Percentiles rank a stretch among this genome's conserved stretches.
Conservation (phyloP, 2,113 vertebrate species). For the Regulus satrapa region DNA sequence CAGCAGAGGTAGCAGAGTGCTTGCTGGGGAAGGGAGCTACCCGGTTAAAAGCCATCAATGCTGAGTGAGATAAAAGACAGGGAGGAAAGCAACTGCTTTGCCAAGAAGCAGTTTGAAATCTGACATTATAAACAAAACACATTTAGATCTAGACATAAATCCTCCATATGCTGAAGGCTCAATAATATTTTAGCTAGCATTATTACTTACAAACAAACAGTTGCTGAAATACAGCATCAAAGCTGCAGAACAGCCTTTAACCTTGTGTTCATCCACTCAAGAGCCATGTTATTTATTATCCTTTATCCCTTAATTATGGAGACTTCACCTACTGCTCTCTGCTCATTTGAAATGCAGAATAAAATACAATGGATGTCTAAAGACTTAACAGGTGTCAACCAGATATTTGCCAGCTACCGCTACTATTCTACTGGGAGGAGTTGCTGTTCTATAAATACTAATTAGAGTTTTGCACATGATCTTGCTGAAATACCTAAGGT, state of each 20-base stretch:
- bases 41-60: constrained; percentile 24
- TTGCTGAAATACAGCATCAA: not conserved
- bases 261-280: constrained; percentile 33
- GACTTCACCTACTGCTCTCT: constrained; percentile 52
- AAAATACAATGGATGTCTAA: constrained; percentile 59
- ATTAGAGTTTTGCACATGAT: constrained; percentile 71
- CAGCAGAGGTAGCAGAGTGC: constrained; percentile 26
- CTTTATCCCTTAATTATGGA: constrained; percentile 45
- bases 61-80: constrained; percentile 30
- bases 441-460: constrained; percentile 70
- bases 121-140: constrained; percentile 51
- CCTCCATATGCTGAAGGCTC: not conserved
- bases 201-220: not conserved
- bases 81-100: constrained; percentile 5
- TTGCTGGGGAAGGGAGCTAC: constrained; percentile 38
- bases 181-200: constrained; percentile 23
- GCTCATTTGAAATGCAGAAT: constrained; percentile 63
- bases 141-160: constrained; percentile 39
- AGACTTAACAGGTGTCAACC: constrained; percentile 63
- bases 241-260: constrained; percentile 23
- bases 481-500: constrained; percentile 69
- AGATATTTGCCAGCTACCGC: constrained; percentile 58
- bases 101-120: constrained; percentile 41
- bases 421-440: constrained; percentile 60
- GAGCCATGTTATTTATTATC: constrained; percentile 47